These are phyloP conservation scores for Scortum barcoo DNA, from an alignment of 2,113 vertebrate genomes.

Conservation along the genomic window DNA sequence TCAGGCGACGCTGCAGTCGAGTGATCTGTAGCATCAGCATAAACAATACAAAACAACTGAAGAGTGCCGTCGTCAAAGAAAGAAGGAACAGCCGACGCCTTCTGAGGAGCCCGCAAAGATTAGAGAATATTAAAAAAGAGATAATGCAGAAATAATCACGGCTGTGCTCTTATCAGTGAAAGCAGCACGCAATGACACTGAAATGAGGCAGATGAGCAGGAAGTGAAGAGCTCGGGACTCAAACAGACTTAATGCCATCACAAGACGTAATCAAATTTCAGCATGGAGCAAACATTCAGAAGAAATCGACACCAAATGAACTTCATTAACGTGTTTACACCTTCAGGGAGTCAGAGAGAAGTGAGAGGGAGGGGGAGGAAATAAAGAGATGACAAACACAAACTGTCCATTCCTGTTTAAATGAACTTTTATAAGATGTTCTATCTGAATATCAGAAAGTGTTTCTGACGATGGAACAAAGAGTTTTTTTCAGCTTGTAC, in stretches of 20 bases:
- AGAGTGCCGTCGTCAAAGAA: neutral
- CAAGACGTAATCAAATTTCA: conserved; percentile 34
- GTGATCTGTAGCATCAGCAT: neutral
- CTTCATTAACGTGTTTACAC: too few species aligned
- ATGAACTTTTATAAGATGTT: too few species aligned
- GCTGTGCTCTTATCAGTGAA: neutral
- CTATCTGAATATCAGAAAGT: too few species aligned
- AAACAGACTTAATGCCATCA: conserved; percentile 7
- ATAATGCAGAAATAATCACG: conserved; percentile 13
- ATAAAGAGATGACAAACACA: too few species aligned
- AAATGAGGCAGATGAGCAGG: neutral
- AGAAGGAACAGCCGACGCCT: neutral
- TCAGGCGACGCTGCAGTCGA: neutral
- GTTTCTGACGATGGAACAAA: too few species aligned
- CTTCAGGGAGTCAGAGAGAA: too few species aligned
- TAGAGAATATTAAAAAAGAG: neutral
- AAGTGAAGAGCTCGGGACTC: conserved; percentile 8
- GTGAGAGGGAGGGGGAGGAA: too few species aligned
- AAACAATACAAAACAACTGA: conserved; percentile 17
- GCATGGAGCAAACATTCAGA: conserved; percentile 55
- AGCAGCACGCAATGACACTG: neutral
- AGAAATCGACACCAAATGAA: conserved; percentile 41
- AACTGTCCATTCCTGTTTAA: too few species aligned
- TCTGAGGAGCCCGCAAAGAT: neutral
- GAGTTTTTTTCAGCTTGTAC: too few species aligned